Evolutionary conservation across 1,140 invertebrate species (phyloP), one percentile per base, ranked within the genome.

Genomic region (Sitobion miscanthi): DNA sequence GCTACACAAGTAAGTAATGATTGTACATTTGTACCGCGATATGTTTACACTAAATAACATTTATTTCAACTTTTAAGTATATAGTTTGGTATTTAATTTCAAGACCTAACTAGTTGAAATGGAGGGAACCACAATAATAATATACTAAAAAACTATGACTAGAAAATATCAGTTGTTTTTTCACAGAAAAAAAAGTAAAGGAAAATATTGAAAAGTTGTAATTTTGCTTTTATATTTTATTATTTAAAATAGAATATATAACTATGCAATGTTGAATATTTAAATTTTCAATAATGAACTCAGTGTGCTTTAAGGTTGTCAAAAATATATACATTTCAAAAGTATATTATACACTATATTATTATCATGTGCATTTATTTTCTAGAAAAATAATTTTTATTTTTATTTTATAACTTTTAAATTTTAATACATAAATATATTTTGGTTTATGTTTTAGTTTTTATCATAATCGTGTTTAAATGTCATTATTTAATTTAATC

Each of bases 321-420:
- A 38, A 54, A 89, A 89, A 54, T 52, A 25, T 57, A 54, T 77
- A 77, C 62, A 17, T 69, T 69, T 69, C 62, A 69, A 69, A n/a
- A n/a, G 62, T 69, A 69, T 69, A 69, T 69, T 54, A 54, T 21
- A 21, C 52, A 20, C 49, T 52, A 52, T n/a, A 35, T 35, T 77
- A 77, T 20, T 35, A 77, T 77, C 14, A 89, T 54, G 87, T 54
- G 52, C 52, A 89, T 30, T 45, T 69, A 62, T 42, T 62, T 90
- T 62, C 54, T 62, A 90, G 38, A 90, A 90, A 69, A 90, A 90
- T 69, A 90, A 21, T 69, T 69, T 62, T 62, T 90, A 21, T 57
- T 20, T 57, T 30, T 45, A 23, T 42, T 5, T 69, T 45, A 23
- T 42, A 62, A 90, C 38, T 62, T 90, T 86, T 86, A 86, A 30